Percentiles rank a stretch among this genome's conserved stretches.
These are phyloP conservation scores for Ibycter americanus DNA, from an alignment of 2,797 vertebrate genomes.

Conservation along the genomic window DNA sequence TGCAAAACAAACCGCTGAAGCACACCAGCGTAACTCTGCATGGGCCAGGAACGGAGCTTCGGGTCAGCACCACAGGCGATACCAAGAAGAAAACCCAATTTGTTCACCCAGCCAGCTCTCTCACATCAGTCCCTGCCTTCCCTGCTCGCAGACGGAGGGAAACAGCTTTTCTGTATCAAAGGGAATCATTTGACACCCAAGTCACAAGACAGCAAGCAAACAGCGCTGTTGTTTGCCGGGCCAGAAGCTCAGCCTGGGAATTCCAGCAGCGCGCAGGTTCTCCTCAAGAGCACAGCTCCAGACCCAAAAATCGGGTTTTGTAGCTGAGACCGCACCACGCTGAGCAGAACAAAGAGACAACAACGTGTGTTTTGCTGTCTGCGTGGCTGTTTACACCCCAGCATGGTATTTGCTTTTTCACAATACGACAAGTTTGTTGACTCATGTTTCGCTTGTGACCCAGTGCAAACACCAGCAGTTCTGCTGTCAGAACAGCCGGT, in stretches of 20 bases:
- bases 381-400: not conserved
- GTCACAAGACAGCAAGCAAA: not conserved
- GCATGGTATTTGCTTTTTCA: not conserved
- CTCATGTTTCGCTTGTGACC: not conserved
- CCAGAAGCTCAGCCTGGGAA: not conserved
- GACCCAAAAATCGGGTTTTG: not conserved
- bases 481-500: not conserved
- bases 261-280: not conserved
- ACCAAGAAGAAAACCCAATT: not conserved
- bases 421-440: not conserved
- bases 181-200: not conserved
- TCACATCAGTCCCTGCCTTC: not conserved
- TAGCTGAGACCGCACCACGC: not conserved
- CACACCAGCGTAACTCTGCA: rapidly evolving
- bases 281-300: not conserved
- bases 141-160: not conserved
- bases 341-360: not conserved
- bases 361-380: not conserved
- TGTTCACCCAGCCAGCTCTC: not conserved
- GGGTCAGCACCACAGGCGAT: rapidly evolving
- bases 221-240: not conserved
- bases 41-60: not conserved
- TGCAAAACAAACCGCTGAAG: not conserved
- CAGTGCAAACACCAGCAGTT: not conserved
- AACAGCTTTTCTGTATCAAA: not conserved